These are phyloP conservation scores for Tetranychus cinnabarinus DNA, from an alignment of 1,140 invertebrate species.

Conservation along the genomic window DNA sequence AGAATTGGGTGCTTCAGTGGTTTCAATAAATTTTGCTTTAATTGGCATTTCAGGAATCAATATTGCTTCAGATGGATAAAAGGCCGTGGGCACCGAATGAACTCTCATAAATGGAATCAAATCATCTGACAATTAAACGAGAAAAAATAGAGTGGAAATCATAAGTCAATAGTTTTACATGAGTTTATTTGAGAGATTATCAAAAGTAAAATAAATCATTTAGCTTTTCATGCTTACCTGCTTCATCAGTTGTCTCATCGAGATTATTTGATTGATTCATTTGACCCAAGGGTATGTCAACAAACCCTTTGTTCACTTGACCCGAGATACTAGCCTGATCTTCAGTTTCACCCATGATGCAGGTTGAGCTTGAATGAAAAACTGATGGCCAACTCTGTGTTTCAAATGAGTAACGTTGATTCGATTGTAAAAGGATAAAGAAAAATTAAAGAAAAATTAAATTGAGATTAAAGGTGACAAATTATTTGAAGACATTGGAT, in stretches of 20 bases:
- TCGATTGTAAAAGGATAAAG: no score
- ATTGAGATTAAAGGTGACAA: no score
- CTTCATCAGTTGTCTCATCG: background rate
- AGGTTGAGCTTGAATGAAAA: no score
- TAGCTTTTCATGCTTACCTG: background rate
- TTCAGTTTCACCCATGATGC: no score
- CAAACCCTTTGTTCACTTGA: no score
- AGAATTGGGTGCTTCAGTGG: background rate
- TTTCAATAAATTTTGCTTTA: constrained; percentile 1
- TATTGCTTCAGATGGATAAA: background rate
- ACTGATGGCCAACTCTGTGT: no score
- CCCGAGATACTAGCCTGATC: no score
- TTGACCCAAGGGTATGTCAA: background rate
- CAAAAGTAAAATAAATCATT: no score
- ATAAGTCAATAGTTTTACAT: background rate
- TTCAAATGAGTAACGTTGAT: no score
- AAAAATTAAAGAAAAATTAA: no score
- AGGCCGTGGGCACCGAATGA: background rate
- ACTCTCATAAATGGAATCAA: background rate
- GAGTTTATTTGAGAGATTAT: no score
- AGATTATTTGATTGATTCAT: background rate
- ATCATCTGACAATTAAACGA: background rate
- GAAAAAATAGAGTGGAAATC: background rate
- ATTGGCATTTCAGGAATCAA: constrained; percentile 1
- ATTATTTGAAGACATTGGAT: no score